These are phyloP conservation scores for Ctenomys sociabilis DNA, from an alignment of 2,113 vertebrate genomes.

Conservation along the genomic window DNA sequence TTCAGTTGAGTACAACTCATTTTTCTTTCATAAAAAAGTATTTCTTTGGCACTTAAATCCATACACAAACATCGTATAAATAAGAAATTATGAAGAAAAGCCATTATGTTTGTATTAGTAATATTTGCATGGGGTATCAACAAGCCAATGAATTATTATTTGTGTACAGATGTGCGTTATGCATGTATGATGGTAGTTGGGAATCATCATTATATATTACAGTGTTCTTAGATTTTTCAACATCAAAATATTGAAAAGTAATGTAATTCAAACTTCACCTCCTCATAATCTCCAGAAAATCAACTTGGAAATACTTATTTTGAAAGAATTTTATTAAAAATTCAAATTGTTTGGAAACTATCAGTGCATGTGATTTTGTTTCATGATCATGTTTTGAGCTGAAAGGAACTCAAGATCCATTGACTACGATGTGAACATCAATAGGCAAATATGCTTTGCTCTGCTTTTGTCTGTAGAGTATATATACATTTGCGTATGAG, in stretches of 20 bases:
- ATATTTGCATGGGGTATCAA: neutral
- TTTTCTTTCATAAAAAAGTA: slow-evolving; percentile 4
- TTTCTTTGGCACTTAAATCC: slow-evolving; percentile 7
- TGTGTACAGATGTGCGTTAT: no score
- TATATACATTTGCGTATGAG: neutral
- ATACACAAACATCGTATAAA: slow-evolving; percentile 16
- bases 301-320: neutral
- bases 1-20: neutral
- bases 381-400: neutral
- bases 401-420: neutral
- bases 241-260: neutral
- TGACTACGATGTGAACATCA: neutral
- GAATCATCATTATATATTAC: neutral
- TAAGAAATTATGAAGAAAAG: neutral
- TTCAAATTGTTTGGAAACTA: neutral
- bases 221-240: neutral
- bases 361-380: neutral
- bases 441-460: neutral
- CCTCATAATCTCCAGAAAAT: neutral
- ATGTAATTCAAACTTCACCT: neutral
- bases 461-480: neutral
- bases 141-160: neutral
- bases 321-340: neutral
- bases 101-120: neutral
- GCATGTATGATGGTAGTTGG: neutral